phyloP scores from a whole-genome alignment of 2,113 vertebrate species.

The Bostrychus sinensis region DNA sequence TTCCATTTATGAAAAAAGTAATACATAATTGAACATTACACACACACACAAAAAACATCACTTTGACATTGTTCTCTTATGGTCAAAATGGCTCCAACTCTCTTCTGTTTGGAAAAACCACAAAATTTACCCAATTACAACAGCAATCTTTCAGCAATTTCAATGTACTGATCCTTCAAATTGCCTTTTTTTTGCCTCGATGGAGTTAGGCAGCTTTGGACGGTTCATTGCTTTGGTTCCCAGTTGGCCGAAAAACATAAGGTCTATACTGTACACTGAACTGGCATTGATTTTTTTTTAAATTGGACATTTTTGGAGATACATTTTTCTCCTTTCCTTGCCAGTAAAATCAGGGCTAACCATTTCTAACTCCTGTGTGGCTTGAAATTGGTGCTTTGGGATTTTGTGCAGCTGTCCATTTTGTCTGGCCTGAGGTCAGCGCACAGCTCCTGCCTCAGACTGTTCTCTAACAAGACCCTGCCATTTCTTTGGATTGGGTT shows the following conservation, averaged over 20 bases:
- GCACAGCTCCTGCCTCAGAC: background rate
- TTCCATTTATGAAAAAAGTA: too few relatives aligned
- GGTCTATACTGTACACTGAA: background rate
- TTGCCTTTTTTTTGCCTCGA: background rate
- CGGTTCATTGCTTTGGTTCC: background rate
- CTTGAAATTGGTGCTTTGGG: background rate
- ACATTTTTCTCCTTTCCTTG: background rate
- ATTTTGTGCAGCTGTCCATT: background rate
- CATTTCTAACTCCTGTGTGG: background rate
- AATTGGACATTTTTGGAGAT: background rate
- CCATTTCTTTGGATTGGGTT: background rate
- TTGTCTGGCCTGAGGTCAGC: background rate
- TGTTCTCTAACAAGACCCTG: background rate
- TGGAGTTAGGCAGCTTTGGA: background rate
- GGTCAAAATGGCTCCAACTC: background rate
- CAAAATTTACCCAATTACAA: background rate
- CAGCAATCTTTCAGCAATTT: background rate
- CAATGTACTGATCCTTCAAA: background rate
- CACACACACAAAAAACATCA: too few relatives aligned
- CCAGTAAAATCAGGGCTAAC: background rate
- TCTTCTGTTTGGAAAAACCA: background rate
- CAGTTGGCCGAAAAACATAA: background rate
- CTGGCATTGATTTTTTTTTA: background rate
- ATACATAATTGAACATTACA: too few relatives aligned
- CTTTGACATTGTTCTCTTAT: too few relatives aligned